Evolutionary conservation across 2,797 vertebrate species (phyloP).

Genomic region (Gobio occitaniae): DNA sequence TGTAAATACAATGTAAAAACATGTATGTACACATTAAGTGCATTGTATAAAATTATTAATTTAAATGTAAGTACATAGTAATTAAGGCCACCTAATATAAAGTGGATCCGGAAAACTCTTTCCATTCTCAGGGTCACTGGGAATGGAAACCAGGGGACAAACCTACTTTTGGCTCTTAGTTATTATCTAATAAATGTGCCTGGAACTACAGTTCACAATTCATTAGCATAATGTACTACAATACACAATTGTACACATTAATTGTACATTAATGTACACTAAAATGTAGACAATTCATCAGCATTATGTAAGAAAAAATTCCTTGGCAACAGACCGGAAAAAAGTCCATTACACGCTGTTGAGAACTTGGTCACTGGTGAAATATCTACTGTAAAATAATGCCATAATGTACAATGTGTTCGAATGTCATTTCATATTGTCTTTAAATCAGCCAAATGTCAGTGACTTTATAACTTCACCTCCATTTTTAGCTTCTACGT

Average conservation of each 20-base stretch:
- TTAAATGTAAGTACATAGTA: too few species aligned
- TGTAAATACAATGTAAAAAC: too few species aligned
- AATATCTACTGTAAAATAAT: constrained; percentile 8
- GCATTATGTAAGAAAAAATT: not conserved
- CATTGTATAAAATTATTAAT: too few species aligned
- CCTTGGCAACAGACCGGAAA: not conserved
- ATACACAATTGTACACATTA: not conserved
- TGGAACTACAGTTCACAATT: not conserved
- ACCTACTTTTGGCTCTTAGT: not conserved
- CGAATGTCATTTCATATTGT: constrained; percentile 15
- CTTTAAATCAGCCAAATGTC: constrained; percentile 28
- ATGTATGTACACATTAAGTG: too few species aligned
- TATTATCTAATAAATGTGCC: not conserved
- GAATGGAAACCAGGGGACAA: not conserved
- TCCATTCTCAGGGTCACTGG: not conserved
- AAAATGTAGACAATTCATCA: not conserved
- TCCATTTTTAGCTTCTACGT: constrained; percentile 1
- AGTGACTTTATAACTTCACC: constrained; percentile 1
- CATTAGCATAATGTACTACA: not conserved
- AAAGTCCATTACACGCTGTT: not conserved
- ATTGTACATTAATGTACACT: not conserved
- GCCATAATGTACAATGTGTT: constrained; percentile 1
- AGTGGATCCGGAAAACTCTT: not conserved
- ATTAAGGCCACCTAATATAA: too few species aligned
- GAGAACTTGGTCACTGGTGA: not conserved